Evolutionary conservation across 2,888 invertebrate genomes (phyloP), one percentile per base, ranked within the genome.

Genomic region (Drosophila tanythrix): DNA sequence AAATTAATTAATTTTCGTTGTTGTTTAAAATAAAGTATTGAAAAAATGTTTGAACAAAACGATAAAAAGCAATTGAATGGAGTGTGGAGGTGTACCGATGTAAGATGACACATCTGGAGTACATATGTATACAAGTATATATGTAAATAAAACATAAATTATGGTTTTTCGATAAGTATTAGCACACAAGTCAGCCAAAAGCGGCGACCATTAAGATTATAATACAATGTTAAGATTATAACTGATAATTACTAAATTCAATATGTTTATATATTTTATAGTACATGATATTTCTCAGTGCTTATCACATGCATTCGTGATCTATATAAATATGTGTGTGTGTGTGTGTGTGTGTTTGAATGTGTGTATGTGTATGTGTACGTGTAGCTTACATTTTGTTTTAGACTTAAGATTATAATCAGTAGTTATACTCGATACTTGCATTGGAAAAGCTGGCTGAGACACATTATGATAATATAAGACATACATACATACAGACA

Each of bases 271-370:
- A 55, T 59, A 59, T 60, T 48, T 31, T 73, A 69, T 51, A 70
- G 50, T 79, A 79, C 75, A 77, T 64, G 65, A 79, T 66, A 66
- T 60, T 59, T 74, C 52, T 70, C 60, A 59, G 80, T 78, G 80
- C 70, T 64, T 63, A 25, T 35, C 55, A 65, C 78, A 78, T 78
- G 78, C 78, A 75, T 74, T 40, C 33, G 58, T 70, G 63, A 61
- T 56, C 25, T 31, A 33, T 67, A 40, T 48, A 56, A 46, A 46
- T 46, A 7, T 46, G 25, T 73, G 56, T 56, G 57, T 66, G 53
- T 66, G 38, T 66, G 63, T 57, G 60, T 58, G 53, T 43, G 63
- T 58, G 58, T 56, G 56, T 60, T 71, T 59, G 58, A 50, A 4
- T 36, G 50, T 52, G 61, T 59, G 53, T 51, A 60, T 62, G 55